phyloP scores from a whole-genome alignment of 2,888 invertebrate genomes.

The Mesorhabditis sp. region DNA sequence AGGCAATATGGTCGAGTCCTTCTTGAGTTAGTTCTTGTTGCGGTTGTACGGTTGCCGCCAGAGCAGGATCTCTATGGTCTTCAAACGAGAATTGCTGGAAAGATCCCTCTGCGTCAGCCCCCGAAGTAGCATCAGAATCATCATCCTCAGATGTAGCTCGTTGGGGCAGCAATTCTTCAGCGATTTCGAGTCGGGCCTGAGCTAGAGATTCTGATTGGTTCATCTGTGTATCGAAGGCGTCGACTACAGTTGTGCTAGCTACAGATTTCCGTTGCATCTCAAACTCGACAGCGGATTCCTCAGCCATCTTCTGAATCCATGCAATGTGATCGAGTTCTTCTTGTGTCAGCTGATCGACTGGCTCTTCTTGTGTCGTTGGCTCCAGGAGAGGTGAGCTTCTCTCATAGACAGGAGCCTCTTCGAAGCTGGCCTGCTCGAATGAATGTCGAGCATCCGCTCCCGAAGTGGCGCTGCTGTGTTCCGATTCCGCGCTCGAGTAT shows the following conservation, averaged over 20 bases:
- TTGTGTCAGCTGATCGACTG: slow-evolving; percentile 17
- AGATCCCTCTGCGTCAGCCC: slow-evolving; percentile 21
- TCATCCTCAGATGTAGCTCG: slow-evolving; percentile 13
- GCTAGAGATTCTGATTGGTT: slow-evolving; percentile 9
- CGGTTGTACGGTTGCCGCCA: neutral
- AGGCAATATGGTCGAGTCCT: slow-evolving; percentile 29
- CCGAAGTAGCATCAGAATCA: slow-evolving; percentile 21
- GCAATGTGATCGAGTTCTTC: slow-evolving; percentile 33
- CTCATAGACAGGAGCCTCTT: neutral
- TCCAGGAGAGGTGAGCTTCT: neutral
- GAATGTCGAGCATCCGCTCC: slow-evolving; percentile 19
- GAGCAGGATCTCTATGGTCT: neutral
- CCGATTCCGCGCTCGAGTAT: no score
- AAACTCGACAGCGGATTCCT: slow-evolving; percentile 27
- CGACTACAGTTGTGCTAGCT: neutral
- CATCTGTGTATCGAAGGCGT: neutral
- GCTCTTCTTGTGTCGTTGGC: neutral
- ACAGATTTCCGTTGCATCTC: neutral
- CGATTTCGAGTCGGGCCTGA: slow-evolving; percentile 26
- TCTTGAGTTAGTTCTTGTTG: slow-evolving; percentile 21
- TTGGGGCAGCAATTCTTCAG: slow-evolving; percentile 8
- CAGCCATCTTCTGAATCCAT: slow-evolving; percentile 22
- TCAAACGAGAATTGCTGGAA: slow-evolving; percentile 12
- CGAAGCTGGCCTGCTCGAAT: slow-evolving; percentile 5
- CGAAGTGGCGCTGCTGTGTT: slow-evolving; percentile 15